phyloP scores from a whole-genome alignment of 2,113 vertebrate genomes.

The Megalops atlanticus region DNA sequence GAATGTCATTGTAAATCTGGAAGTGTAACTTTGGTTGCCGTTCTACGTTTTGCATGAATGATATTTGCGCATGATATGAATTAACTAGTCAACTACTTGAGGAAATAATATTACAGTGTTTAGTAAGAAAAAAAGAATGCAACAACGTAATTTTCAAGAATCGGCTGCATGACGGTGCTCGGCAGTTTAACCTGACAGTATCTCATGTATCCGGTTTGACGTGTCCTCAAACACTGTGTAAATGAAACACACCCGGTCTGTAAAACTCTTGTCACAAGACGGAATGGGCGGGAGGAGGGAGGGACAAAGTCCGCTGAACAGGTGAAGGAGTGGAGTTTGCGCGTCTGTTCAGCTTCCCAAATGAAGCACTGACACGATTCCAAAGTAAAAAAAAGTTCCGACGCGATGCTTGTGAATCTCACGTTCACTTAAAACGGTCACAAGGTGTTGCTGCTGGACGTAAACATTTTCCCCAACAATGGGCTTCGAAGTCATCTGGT shows the following conservation, averaged over 20 bases:
- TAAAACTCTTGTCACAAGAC: conserved; percentile 67
- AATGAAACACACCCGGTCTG: conserved; percentile 62
- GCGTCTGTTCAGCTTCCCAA: not conserved
- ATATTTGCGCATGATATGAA: no score
- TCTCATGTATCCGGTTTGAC: not conserved
- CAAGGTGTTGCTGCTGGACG: not conserved
- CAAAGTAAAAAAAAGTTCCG: not conserved
- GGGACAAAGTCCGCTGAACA: conserved; percentile 43
- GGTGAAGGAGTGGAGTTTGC: conserved; percentile 36
- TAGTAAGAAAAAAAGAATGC: not conserved
- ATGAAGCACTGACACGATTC: not conserved
- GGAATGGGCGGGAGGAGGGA: conserved; percentile 48
- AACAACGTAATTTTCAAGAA: not conserved
- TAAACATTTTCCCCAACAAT: not conserved
- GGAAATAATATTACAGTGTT: no score
- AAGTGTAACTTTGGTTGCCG: no score
- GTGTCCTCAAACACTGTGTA: conserved; percentile 55
- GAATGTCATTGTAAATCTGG: no score
- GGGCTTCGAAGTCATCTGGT: not conserved
- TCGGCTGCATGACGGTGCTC: not conserved
- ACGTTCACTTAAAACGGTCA: not conserved
- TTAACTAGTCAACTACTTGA: no score
- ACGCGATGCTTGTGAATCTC: not conserved
- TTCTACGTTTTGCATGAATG: no score
- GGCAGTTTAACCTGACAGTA: not conserved